Evolutionary conservation across 2,888 invertebrate species (phyloP).

Genomic region (Chaitophorus viminalis): DNA sequence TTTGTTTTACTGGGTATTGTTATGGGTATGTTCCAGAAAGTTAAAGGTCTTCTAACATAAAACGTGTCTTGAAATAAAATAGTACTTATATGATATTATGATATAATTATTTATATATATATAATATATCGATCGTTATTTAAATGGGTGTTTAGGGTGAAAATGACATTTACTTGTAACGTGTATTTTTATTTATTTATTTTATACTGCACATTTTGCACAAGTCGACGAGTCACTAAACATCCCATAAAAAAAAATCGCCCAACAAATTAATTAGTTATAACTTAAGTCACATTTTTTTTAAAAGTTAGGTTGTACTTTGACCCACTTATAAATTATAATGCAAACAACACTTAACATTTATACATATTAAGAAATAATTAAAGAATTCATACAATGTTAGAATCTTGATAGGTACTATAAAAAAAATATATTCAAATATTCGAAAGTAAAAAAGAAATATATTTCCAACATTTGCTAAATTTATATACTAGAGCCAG

Average conservation of each 20-base stretch:
- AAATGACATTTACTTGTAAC: conserved; percentile 15
- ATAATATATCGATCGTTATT: neutral
- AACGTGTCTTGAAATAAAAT: conserved; percentile 20
- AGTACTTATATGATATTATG: neutral
- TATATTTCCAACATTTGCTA: no score
- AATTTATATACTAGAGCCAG: no score
- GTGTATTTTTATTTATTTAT: neutral
- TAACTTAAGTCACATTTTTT: conserved; percentile 7
- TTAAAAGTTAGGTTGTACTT: neutral
- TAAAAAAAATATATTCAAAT: no score
- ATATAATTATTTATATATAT: no score
- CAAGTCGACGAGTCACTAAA: neutral
- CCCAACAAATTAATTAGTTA: conserved; percentile 9
- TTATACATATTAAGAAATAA: neutral
- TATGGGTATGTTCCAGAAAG: neutral
- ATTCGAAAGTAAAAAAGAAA: no score
- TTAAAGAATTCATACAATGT: neutral
- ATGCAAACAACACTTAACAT: neutral
- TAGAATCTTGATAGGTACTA: no score
- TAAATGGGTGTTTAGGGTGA: conserved; percentile 1
- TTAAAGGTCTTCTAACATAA: neutral
- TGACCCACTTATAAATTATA: conserved; percentile 18
- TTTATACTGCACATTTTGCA: neutral
- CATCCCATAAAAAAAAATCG: neutral
- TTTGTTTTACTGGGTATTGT: neutral